Evolutionary conservation across 2,113 vertebrate species (phyloP).

Genomic region (Scortum barcoo): DNA sequence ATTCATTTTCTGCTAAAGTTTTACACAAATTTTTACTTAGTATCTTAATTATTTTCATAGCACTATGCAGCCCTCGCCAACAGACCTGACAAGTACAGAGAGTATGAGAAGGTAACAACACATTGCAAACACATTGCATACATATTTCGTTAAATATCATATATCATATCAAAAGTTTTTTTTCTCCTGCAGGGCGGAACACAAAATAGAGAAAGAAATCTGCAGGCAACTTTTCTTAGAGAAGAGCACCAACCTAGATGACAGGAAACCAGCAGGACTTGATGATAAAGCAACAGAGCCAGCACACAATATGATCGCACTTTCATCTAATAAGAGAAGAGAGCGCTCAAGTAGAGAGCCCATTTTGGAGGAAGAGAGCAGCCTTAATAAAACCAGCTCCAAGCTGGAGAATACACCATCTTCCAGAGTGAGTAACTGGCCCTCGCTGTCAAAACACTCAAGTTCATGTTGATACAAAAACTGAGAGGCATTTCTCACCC

Average conservation of each 20-base stretch:
- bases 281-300: conserved; percentile 30
- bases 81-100: conserved; percentile 23
- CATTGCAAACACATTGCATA: not conserved
- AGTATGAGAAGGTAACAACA: conserved; percentile 51
- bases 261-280: conserved; percentile 6
- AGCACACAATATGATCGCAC: not conserved
- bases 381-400: not conserved
- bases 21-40: not conserved
- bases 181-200: conserved; percentile 50
- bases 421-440: conserved; percentile 56
- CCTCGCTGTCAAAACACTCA: not conserved
- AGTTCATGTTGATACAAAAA: not conserved
- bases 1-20: not conserved
- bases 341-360: conserved; percentile 18
- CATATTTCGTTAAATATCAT: not conserved
- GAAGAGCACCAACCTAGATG: conserved; percentile 16
- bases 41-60: conserved; percentile 25
- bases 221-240: conserved; percentile 40
- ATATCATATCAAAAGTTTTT: conserved; percentile 2
- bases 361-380: conserved; percentile 24
- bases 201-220: conserved; percentile 8
- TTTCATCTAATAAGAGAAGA: conserved; percentile 10
- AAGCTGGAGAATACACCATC: conserved; percentile 41
- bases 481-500: conserved; percentile 26
- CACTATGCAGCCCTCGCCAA: not conserved